phyloP scores from a whole-genome alignment of 1,140 invertebrate species.

The Tetraneura akinire region DNA sequence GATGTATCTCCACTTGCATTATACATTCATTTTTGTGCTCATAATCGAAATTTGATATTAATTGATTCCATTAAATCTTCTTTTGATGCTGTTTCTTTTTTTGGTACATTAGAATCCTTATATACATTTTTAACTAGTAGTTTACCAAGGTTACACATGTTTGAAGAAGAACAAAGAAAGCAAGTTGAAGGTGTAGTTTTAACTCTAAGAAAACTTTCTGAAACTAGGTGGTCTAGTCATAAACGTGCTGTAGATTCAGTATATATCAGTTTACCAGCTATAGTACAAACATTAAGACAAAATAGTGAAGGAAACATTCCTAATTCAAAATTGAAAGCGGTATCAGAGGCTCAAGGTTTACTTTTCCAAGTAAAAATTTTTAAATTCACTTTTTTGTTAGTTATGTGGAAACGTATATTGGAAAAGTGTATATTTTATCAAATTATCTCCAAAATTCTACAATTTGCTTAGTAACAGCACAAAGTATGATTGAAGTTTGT shows the following conservation, averaged over 20 bases:
- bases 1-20: background rate
- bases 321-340: background rate
- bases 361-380: conserved; percentile 11
- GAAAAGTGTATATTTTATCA: background rate
- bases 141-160: background rate
- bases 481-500: background rate
- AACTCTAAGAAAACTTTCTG: background rate
- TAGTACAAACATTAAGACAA: background rate
- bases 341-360: conserved; percentile 1
- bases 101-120: conserved; percentile 6
- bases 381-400: conserved; percentile 11
- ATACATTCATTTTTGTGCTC: conserved; percentile 8
- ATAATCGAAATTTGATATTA: no score
- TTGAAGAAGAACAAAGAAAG: background rate
- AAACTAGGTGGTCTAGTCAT: conserved; percentile 1
- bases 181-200: background rate
- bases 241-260: conserved; percentile 15
- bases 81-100: background rate
- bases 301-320: conserved; percentile 1
- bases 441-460: conserved; percentile 6
- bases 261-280: background rate
- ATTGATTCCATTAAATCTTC: conserved; percentile 14
- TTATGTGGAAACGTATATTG: background rate
- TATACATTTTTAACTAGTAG: conserved; percentile 16
- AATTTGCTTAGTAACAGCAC: background rate